Evolutionary conservation across 2,113 vertebrate genomes (phyloP).

Genomic region (Perca schrenkii): DNA sequence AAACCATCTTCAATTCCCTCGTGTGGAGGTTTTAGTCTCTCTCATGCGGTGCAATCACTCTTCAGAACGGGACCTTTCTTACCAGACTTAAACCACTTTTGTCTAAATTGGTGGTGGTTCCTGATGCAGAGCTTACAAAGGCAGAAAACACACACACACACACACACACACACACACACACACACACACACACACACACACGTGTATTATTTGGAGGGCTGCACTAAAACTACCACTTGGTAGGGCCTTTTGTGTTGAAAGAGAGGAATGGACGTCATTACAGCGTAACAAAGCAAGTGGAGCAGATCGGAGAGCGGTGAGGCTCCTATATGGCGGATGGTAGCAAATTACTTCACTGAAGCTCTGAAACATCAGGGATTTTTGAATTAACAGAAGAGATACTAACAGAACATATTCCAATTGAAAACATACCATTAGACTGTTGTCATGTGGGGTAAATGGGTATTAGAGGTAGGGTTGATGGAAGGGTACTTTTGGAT

Average conservation of each 20-base stretch:
- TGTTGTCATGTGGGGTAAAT: background rate
- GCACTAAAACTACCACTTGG: slow-evolving; percentile 8
- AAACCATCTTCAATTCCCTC: slow-evolving; percentile 15
- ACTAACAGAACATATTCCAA: background rate
- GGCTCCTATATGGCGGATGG: background rate
- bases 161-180: background rate
- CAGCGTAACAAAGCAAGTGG: slow-evolving; percentile 36
- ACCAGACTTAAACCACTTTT: slow-evolving; percentile 20
- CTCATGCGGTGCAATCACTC: slow-evolving; percentile 41
- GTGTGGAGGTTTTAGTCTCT: slow-evolving; percentile 27
- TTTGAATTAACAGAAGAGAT: background rate
- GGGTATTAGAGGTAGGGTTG: background rate
- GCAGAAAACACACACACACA: slow-evolving; percentile 14
- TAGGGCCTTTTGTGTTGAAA: slow-evolving; percentile 10
- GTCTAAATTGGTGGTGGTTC: slow-evolving; percentile 33
- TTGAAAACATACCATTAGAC: slow-evolving; percentile 13
- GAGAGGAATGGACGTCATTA: slow-evolving; percentile 22
- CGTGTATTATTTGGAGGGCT: slow-evolving; percentile 8
- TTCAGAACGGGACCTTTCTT: slow-evolving; percentile 21
- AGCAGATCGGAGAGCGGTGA: slow-evolving; percentile 26
- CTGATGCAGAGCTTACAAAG: slow-evolving; percentile 24
- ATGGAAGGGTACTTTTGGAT: background rate
- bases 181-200: background rate
- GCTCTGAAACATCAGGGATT: background rate
- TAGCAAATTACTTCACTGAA: slow-evolving; percentile 10